These are phyloP conservation scores for Olivierus martensii DNA, from an alignment of 1,140 invertebrate species.

Conservation along the genomic window DNA sequence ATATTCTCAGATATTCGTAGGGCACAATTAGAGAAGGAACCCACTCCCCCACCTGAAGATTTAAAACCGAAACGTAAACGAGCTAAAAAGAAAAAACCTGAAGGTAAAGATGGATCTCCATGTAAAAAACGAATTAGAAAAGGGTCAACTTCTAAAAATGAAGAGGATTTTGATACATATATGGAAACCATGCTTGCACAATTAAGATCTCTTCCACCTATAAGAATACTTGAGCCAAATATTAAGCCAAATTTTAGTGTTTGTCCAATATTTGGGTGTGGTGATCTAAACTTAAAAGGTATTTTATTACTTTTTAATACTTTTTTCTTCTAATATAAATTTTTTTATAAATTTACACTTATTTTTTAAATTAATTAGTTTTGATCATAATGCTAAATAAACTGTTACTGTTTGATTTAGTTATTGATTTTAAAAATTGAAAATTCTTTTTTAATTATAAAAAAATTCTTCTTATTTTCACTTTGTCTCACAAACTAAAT, in stretches of 20 bases:
- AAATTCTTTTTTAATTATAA: too few relatives aligned
- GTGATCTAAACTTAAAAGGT: slow-evolving; percentile 43
- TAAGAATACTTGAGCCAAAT: slow-evolving; percentile 75
- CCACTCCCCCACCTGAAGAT: slow-evolving; percentile 22
- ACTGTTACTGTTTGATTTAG: too few relatives aligned
- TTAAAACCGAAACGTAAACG: slow-evolving; percentile 22
- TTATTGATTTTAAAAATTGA: too few relatives aligned
- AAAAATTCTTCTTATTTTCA: too few relatives aligned
- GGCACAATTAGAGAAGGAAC: slow-evolving; percentile 22
- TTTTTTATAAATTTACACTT: too few relatives aligned
- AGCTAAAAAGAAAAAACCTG: slow-evolving; percentile 16
- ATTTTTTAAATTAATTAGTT: too few relatives aligned
- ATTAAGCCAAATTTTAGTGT: slow-evolving; percentile 66
- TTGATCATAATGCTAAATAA: too few relatives aligned
- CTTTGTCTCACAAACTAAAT: too few relatives aligned
- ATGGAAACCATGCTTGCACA: slow-evolving; percentile 76
- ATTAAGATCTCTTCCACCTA: slow-evolving; percentile 60
- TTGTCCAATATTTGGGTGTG: slow-evolving; percentile 62
- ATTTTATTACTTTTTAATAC: background rate
- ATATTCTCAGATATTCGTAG: slow-evolving; percentile 18
- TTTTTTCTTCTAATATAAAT: too few relatives aligned
- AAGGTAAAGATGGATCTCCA: slow-evolving; percentile 1
- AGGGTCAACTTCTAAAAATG: slow-evolving; percentile 43
- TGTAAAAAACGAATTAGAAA: slow-evolving; percentile 61
- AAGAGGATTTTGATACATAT: slow-evolving; percentile 82